Conservation (phyloP, 2,797 vertebrate genomes). For the Mormyrops boulengeri region DNA sequence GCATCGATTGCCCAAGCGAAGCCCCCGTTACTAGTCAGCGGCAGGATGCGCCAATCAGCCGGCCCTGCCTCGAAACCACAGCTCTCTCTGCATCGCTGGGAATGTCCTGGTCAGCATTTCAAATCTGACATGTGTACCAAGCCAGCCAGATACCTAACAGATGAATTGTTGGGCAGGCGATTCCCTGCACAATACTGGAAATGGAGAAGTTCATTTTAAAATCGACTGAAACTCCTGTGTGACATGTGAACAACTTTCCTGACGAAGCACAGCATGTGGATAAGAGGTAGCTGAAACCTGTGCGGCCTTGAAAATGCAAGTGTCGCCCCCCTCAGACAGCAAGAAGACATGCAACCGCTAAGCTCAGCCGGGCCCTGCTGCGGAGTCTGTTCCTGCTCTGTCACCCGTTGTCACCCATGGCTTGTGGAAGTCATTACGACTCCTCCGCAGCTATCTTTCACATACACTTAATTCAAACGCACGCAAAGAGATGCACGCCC, state of each 20-base stretch:
- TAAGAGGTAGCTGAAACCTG: neutral
- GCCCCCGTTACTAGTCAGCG: neutral
- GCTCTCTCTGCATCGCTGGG: neutral
- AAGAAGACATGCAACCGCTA: neutral
- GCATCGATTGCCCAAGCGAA: neutral
- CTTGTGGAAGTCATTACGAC: neutral
- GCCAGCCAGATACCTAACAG: neutral
- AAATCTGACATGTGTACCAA: neutral
- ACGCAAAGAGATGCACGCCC: neutral
- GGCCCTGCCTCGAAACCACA: neutral
- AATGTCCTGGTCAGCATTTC: slow-evolving; percentile 1
- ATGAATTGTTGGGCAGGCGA: neutral
- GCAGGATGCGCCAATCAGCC: neutral
- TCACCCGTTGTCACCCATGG: neutral
- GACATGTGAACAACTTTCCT: neutral
- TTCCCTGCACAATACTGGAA: neutral
- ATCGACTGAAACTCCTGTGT: neutral
- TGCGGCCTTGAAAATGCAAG: neutral
- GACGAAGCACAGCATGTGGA: neutral
- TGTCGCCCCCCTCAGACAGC: neutral
- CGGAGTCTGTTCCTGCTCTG: neutral
- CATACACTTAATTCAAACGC: slow-evolving; percentile 9
- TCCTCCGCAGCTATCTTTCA: slow-evolving; percentile 3
- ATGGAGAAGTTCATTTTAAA: neutral
- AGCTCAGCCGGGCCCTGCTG: neutral